phyloP scores from a whole-genome alignment of 92 coral and sea anemone species.

The Porites rus region DNA sequence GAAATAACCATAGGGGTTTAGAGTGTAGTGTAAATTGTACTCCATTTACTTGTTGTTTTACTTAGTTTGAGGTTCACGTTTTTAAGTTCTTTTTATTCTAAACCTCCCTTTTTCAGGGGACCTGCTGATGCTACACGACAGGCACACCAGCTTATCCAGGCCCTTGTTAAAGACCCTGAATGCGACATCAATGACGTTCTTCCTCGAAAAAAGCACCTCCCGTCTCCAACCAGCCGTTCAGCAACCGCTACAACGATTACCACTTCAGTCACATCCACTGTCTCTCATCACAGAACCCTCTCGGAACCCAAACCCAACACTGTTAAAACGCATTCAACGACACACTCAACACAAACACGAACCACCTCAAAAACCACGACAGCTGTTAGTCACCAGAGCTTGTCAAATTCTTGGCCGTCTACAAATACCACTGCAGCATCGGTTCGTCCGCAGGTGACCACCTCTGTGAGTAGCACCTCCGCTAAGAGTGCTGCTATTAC shows the following conservation, averaged over 20 bases:
- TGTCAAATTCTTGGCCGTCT: slow-evolving; percentile 56
- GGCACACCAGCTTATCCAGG: slow-evolving; percentile 96
- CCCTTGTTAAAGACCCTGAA: slow-evolving; percentile 98
- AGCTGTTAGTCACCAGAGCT: slow-evolving; percentile 26
- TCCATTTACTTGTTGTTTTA: not conserved
- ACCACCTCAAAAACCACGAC: slow-evolving; percentile 39
- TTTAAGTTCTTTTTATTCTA: not conserved
- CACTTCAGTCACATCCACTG: slow-evolving; percentile 70
- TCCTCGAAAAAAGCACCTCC: slow-evolving; percentile 89
- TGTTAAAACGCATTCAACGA: slow-evolving; percentile 56
- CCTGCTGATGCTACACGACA: slow-evolving; percentile 99
- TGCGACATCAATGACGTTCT: slow-evolving; percentile 98
- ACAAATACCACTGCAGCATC: not conserved
- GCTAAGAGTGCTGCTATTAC: slow-evolving; percentile 17
- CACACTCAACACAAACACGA: slow-evolving; percentile 49
- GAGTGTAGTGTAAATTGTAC: not conserved
- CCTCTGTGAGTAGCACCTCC: slow-evolving; percentile 41
- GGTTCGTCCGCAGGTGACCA: slow-evolving; percentile 31
- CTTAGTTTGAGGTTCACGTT: not conserved
- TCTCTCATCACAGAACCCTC: slow-evolving; percentile 61
- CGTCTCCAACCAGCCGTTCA: slow-evolving; percentile 68
- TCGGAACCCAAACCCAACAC: slow-evolving; percentile 64
- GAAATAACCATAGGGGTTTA: not conserved
- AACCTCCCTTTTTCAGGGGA: slow-evolving; percentile 69
- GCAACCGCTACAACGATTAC: slow-evolving; percentile 57